Evolutionary conservation across 2,888 invertebrate genomes (phyloP), one percentile per base, ranked within the genome.

Genomic region (Nomada lathburiana): DNA sequence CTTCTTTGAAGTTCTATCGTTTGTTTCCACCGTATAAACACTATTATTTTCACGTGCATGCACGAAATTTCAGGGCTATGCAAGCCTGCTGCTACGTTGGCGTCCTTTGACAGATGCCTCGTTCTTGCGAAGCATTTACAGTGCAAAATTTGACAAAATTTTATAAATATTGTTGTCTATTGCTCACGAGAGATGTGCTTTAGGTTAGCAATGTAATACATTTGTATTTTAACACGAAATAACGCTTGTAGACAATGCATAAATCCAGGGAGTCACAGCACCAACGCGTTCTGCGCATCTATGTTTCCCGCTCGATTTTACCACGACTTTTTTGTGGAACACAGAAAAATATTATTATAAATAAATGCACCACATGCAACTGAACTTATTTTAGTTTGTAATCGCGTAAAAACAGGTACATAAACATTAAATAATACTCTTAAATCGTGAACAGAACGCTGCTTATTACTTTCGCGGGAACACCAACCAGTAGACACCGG

Each of bases 381-480:
- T 53, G 2, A 23, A 20, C 36, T 11, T n/a, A n/a, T n/a, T n/a
- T n/a, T n/a, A n/a, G n/a, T n/a, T 2, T 16, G 11, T 47, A n/a
- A 29, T 16, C 13, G 20, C 5, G 44, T 0, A 18, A 53, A 57
- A 60, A 52, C 10, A 0, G 20, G 13, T 44, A 55, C 44, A 4
- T 42, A n/a, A 18, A 23, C 10, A 42, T 16, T 16, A 64, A 69
- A 72, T 68, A 44, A 64, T 26, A 68, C 29, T 67, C 70, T 62
- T 44, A 47, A 75, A 72, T 16, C 16, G 20, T 26, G 55, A 52
- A 77, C 69, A 70, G 47, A 47, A 71, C 77, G 76, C 73, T 76
- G 53, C 42, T 68, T 80, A 78, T 76, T 80, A 81, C 85, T 91
- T 91, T 92, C 89, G 92, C 92, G 91, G 90, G 90, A 92, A 89